Evolutionary conservation across 2,888 invertebrate genomes (phyloP), one percentile per base, ranked within the genome.

Genomic region (Drosophila pseudotakahashii): DNA sequence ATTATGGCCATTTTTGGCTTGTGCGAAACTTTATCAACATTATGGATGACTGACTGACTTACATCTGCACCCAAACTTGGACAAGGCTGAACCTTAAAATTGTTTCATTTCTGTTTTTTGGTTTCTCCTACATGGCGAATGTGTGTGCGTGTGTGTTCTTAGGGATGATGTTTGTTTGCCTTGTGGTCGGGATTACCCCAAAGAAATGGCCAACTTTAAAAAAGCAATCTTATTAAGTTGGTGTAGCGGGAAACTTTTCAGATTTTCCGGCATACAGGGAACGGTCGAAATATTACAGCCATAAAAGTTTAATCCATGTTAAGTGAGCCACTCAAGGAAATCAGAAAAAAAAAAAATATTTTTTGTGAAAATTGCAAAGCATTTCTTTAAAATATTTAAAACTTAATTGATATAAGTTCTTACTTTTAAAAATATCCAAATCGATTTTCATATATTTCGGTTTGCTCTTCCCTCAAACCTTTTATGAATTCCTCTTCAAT

Each of bases 11-110:
- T 30, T 59, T 39, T 42, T 34, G 48, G 32, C 32, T 42, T 60
- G 48, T 48, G 61, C 26, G 23, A 34, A 64, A 58, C 67, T 76
- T 77, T 63, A 78, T 78, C 81, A 81, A 68, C 64, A 66, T 71
- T 60, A 64, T 81, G 81, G 50, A 50, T 71, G 66, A 48, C 53
- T 51, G 58, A 70, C 41, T 45, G 57, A 45, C 63, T 37, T 16
- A 11, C 30, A 16, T 37, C 19, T 58, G 44, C 26, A n/a, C 37
- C 42, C 7, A 16, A 34, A 66, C 37, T 52, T 45, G 37, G 44
- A 51, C 51, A 66, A 52, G 66, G 66, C 23, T 45, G n/a, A 66
- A 34, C 45, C 50, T 32, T 32, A 26, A 50, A 50, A 70, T 41
- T 70, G 58, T 53, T 23, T 61, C 16, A 14, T 44, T 32, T 58